phyloP scores from a whole-genome alignment of 2,888 invertebrate genomes.

The Orchesellides sinensis region DNA sequence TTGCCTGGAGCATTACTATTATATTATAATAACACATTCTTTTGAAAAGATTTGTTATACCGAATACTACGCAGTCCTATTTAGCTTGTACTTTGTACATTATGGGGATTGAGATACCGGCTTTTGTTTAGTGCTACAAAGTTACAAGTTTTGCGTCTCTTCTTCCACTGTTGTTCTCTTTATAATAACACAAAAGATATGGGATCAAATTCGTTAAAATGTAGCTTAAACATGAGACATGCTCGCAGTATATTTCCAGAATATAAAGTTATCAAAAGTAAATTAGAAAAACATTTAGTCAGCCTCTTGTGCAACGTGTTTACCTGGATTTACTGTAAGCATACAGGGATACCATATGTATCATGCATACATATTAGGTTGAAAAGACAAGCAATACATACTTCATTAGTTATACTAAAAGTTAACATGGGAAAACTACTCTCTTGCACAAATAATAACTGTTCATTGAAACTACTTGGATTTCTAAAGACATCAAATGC shows the following conservation, averaged over 20 bases:
- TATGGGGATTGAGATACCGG: no score
- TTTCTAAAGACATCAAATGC: background rate
- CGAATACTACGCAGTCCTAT: no score
- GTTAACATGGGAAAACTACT: background rate
- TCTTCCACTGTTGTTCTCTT: no score
- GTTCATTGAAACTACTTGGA: background rate
- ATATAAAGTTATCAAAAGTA: slow-evolving; percentile 12
- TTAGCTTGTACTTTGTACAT: no score
- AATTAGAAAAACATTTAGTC: slow-evolving; percentile 34
- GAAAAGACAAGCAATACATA: background rate
- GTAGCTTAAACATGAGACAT: no score
- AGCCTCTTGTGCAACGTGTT: slow-evolving; percentile 6
- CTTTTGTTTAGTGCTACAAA: background rate
- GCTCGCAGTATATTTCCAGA: slow-evolving; percentile 7
- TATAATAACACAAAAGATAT: no score
- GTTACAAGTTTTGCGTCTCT: no score
- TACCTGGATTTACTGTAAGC: background rate
- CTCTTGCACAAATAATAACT: no score
- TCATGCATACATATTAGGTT: background rate
- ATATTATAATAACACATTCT: no score
- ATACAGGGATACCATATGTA: background rate
- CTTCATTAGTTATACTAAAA: background rate
- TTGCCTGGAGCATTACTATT: no score
- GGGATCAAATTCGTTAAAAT: no score
- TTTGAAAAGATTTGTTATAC: no score